phyloP scores from a whole-genome alignment of 2,888 invertebrate genomes.

The Siphlonurus alternatus region DNA sequence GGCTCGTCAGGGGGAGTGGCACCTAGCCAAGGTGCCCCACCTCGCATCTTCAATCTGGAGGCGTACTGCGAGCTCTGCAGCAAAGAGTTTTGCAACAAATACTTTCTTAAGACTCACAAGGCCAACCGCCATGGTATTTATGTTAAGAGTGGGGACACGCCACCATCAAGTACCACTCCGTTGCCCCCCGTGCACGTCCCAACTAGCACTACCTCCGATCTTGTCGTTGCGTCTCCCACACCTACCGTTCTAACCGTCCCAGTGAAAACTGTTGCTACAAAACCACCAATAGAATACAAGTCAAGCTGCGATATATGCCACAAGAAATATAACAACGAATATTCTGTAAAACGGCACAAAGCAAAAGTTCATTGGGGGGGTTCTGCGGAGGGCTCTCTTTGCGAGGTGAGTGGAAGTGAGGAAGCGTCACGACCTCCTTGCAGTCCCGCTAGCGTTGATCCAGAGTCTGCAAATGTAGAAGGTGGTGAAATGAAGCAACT shows the following conservation, averaged over 20 bases:
- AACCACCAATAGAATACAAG: slow-evolving; percentile 22
- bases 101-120: slow-evolving; percentile 94
- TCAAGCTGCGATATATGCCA: slow-evolving; percentile 51
- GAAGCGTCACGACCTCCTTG: slow-evolving; percentile 1
- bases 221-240: slow-evolving; percentile 9
- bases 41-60: slow-evolving; percentile 83
- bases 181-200: not conserved
- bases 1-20: slow-evolving; percentile 8
- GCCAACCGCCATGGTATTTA: slow-evolving; percentile 95
- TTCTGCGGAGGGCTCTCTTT: slow-evolving; percentile 19
- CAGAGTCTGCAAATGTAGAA: slow-evolving; percentile 7
- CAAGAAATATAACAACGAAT: slow-evolving; percentile 54
- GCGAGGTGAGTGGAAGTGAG: slow-evolving; percentile 1
- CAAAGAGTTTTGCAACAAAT: slow-evolving; percentile 97
- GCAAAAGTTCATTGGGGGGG: slow-evolving; percentile 44
- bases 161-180: slow-evolving; percentile 7
- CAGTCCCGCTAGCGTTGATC: slow-evolving; percentile 8
- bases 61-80: slow-evolving; percentile 96
- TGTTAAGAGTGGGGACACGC: slow-evolving; percentile 29
- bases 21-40: slow-evolving; percentile 13
- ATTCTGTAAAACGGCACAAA: slow-evolving; percentile 51
- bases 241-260: slow-evolving; percentile 9
- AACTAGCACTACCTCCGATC: slow-evolving; percentile 10
- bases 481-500: slow-evolving; percentile 5
- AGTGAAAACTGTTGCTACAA: slow-evolving; percentile 16